phyloP scores from a whole-genome alignment of 2,888 invertebrate genomes.

The Ligdia adustata region DNA sequence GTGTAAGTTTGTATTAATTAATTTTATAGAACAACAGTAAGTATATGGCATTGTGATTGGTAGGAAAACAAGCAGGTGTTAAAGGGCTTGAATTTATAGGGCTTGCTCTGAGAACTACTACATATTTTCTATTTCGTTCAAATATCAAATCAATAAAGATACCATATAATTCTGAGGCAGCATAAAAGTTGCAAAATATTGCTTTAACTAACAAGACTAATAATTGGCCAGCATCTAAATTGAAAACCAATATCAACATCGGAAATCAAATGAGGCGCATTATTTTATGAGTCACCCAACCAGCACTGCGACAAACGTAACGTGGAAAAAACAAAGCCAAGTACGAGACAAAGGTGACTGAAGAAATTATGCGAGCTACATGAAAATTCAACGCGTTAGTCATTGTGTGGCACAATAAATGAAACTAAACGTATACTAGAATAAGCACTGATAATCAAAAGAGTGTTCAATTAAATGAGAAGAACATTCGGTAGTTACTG shows the following conservation, averaged over 20 bases:
- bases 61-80: conserved; percentile 27
- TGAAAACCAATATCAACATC: conserved; percentile 38
- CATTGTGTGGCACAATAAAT: conserved; percentile 50
- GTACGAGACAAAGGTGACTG: conserved; percentile 67
- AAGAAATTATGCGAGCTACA: conserved; percentile 61
- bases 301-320: conserved; percentile 44
- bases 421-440: conserved; percentile 25
- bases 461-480: conserved; percentile 21
- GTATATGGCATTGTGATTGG: conserved; percentile 13
- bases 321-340: conserved; percentile 58
- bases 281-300: conserved; percentile 60
- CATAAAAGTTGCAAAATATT: background rate
- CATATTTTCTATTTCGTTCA: background rate
- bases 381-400: conserved; percentile 69
- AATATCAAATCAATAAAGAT: background rate
- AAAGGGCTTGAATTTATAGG: too few species aligned
- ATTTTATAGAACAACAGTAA: conserved; percentile 33
- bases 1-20: conserved; percentile 46
- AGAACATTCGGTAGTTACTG: conserved; percentile 41
- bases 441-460: conserved; percentile 2
- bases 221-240: conserved; percentile 14
- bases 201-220: background rate
- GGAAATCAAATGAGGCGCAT: conserved; percentile 36
- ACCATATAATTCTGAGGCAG: too few species aligned
- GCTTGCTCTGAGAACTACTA: background rate